Evolutionary conservation across 2,888 invertebrate genomes (phyloP), one percentile per base, ranked within the genome.

Genomic region (Synergus japonicus): DNA sequence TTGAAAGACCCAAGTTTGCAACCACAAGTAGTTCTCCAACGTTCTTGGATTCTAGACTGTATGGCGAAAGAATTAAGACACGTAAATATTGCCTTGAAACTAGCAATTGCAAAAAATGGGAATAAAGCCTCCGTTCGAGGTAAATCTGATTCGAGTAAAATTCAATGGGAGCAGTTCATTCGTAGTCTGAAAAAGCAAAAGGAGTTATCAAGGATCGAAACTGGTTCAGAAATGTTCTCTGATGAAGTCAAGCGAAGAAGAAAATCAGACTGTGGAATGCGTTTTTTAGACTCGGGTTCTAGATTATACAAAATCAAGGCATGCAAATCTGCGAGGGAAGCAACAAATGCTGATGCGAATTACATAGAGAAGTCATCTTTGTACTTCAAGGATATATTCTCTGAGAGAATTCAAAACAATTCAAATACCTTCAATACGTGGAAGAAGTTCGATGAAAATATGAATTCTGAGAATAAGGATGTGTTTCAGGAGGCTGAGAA

Each of bases 1-100:
- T 87, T 88, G 8, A 87, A 87, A 22, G 86, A 86, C 18, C 82
- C 87, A 0, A 89, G 86, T 54, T 91, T 91, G 90, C 92, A 92
- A 69, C 92, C 92, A 4, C 89, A 89, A 73, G 92, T 92, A 0
- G 90, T 90, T 49, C 81, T 92, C 1, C 87, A 90, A 37, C 86
- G 92, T 9, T 88, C 89, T 1, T 86, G 87, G 85, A 86, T 89
- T 0, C 77, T 92, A 10, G 92, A 92, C 63, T 88, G 88, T 15
- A 91, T 92, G 88, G 92, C 90, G 0, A 91, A 88, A 64, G 89
- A 91, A 77, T 77, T 89, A 2, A 89, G 89, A 18, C 86, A 88
- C 49, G 87, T 88, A 65, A 90, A 88, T 46, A 79, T 90, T 8
- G 86, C 87, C 9, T 77, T 89, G 8, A 88, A 86, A 73, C 67